These are phyloP conservation scores for Sander lucioperca DNA, from an alignment of 2,113 vertebrate genomes.

Conservation along the genomic window DNA sequence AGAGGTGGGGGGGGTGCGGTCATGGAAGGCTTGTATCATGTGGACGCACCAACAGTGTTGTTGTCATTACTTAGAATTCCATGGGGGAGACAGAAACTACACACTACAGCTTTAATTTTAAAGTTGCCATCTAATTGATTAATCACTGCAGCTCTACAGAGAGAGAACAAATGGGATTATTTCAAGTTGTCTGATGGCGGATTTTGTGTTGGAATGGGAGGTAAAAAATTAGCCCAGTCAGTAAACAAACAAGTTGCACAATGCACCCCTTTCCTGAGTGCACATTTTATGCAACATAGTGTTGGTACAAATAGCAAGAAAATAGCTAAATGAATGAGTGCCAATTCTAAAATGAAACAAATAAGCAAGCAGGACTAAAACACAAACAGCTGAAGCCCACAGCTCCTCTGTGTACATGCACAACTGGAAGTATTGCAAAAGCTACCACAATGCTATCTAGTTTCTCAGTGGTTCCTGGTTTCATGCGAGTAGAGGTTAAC, in stretches of 20 bases:
- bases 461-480: slow-evolving; percentile 13
- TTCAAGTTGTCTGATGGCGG: no score
- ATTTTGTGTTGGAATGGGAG: not conserved
- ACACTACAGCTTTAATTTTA: no score
- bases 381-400: not conserved
- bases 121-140: no score
- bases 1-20: no score
- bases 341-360: not conserved
- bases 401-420: not conserved
- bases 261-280: not conserved
- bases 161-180: not conserved
- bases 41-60: no score
- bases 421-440: not conserved
- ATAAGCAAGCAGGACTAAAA: not conserved
- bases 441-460: not conserved
- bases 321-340: not conserved
- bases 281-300: not conserved
- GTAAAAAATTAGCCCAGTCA: not conserved
- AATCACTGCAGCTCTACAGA: not conserved
- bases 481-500: slow-evolving; percentile 12
- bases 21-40: no score
- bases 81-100: no score
- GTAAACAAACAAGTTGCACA: not conserved
- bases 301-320: not conserved
- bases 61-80: no score